phyloP scores from a whole-genome alignment of 2,797 vertebrate species.

The Eospalax fontanierii region DNA sequence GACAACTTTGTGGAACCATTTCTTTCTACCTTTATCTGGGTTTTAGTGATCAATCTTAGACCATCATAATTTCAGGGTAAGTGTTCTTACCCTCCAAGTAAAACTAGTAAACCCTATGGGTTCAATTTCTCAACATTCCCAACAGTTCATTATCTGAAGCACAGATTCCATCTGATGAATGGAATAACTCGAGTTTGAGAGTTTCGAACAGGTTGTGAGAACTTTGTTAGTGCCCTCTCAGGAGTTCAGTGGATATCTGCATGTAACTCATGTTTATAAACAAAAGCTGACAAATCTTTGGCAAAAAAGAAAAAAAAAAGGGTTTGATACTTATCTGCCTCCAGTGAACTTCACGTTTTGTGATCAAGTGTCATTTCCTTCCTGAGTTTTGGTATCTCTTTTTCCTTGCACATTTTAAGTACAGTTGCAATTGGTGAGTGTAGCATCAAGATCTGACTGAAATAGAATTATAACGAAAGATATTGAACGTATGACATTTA shows the following conservation, averaged over 20 bases:
- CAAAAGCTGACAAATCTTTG: constrained; percentile 42
- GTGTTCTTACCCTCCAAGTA: neutral
- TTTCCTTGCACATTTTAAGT: neutral
- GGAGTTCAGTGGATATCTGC: neutral
- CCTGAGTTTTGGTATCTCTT: constrained; percentile 1
- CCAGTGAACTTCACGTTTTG: neutral
- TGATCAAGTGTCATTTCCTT: neutral
- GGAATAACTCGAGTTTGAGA: neutral
- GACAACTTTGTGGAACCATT: neutral
- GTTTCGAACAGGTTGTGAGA: neutral
- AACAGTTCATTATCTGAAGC: neutral
- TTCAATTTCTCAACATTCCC: neutral
- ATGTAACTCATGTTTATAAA: neutral
- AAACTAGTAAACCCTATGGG: neutral
- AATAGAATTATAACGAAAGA: constrained; percentile 55
- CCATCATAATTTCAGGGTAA: neutral
- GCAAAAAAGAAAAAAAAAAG: neutral
- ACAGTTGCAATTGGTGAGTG: neutral
- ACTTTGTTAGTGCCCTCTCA: neutral
- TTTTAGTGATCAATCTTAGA: neutral
- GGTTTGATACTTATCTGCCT: constrained; percentile 9
- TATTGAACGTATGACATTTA: constrained; percentile 59
- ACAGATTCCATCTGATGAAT: neutral
- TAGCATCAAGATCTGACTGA: constrained; percentile 1
- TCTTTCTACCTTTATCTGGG: neutral